Evolutionary conservation across 2,888 invertebrate genomes (phyloP).

Genomic region (Nymphalis c-album): DNA sequence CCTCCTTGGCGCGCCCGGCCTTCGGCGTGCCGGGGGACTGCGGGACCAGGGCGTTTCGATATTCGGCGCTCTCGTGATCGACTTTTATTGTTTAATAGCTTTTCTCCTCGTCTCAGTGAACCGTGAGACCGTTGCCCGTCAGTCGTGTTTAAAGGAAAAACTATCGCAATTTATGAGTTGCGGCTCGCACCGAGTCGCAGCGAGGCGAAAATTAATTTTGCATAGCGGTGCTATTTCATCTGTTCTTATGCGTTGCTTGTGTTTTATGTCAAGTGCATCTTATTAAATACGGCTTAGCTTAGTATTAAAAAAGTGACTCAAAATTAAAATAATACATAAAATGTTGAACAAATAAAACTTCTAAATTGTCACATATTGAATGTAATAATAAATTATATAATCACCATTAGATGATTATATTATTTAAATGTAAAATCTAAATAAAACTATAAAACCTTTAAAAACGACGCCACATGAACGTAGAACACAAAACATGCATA

Average conservation of each 20-base stretch:
- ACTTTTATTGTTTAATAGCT: too few species aligned
- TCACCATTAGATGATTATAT: not conserved
- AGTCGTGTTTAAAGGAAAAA: not conserved
- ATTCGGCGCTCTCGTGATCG: not conserved
- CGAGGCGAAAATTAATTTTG: conserved; percentile 57
- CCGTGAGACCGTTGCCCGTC: not conserved
- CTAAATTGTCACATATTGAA: too few species aligned
- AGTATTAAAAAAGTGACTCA: too few species aligned
- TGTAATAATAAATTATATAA: not conserved
- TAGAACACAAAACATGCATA: conserved; percentile 58
- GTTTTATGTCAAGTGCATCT: not conserved
- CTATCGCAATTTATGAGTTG: conserved; percentile 33
- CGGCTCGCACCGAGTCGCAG: conserved; percentile 38
- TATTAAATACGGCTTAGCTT: too few species aligned
- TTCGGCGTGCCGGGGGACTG: conserved; percentile 40
- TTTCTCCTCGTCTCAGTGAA: too few species aligned
- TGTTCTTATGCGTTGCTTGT: conserved; percentile 40
- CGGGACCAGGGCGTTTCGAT: conserved; percentile 29
- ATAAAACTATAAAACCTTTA: not conserved
- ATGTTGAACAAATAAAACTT: too few species aligned
- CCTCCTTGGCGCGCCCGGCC: conserved; percentile 43
- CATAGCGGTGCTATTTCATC: conserved; percentile 20
- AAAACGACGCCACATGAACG: conserved; percentile 9
- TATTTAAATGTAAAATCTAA: not conserved
- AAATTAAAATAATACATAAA: too few species aligned